A percentile compares a stretch with the other conserved stretches of the same genome.
Conservation (phyloP, 2,113 vertebrate genomes). For the Sceloporus tristichus region DNA sequence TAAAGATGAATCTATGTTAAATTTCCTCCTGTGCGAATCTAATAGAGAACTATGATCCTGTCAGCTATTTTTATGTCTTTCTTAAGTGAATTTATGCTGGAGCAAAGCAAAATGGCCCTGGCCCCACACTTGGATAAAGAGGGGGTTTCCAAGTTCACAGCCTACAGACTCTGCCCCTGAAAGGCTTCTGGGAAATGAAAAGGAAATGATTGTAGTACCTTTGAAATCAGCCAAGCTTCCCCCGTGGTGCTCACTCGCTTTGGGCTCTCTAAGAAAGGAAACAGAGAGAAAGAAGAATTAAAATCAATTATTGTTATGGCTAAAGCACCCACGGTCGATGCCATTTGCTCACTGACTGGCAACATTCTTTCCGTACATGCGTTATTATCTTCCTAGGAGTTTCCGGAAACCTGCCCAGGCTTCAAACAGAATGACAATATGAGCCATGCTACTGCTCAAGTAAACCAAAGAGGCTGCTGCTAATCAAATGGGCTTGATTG, state of each 20-base stretch:
- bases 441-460: neutral
- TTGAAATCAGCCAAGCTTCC: slow-evolving; percentile 72
- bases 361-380: accelerated
- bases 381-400: accelerated
- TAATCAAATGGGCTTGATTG: neutral
- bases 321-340: slow-evolving; percentile 30
- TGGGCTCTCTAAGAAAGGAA: slow-evolving; percentile 69
- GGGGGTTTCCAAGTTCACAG: neutral
- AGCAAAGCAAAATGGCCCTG: slow-evolving; percentile 3
- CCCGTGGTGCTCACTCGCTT: slow-evolving; percentile 36
- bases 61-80: slow-evolving; percentile 10
- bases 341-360: slow-evolving; percentile 19
- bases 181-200: neutral
- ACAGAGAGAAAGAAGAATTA: slow-evolving; percentile 65
- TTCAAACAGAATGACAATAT: neutral
- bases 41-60: slow-evolving; percentile 12
- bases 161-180: slow-evolving; percentile 1
- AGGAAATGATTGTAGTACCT: slow-evolving; percentile 65
- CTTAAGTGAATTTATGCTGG: slow-evolving; percentile 6
- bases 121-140: neutral
- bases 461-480: neutral
- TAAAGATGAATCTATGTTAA: slow-evolving; percentile 7
- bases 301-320: slow-evolving; percentile 42
- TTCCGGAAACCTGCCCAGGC: neutral
- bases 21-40: slow-evolving; percentile 24